These are phyloP conservation scores for Lasioglossum malachurum DNA, from an alignment of 2,888 invertebrate genomes.

Conservation along the genomic window DNA sequence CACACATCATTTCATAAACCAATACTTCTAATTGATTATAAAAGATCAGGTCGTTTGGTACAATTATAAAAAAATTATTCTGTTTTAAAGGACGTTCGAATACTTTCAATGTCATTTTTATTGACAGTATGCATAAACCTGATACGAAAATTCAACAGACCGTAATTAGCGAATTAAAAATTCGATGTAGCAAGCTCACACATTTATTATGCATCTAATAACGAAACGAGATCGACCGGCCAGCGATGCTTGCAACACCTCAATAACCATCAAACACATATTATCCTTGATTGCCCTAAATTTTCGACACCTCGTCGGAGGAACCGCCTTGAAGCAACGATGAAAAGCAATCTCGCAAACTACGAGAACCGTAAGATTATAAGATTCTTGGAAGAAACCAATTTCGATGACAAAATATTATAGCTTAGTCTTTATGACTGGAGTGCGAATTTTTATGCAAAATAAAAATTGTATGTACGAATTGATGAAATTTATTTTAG, in stretches of 20 bases:
- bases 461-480: too few relatives aligned
- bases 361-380: not conserved
- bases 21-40: too few relatives aligned
- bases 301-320: not conserved
- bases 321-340: not conserved
- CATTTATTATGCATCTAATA: not conserved
- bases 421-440: not conserved
- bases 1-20: too few relatives aligned
- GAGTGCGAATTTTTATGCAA: too few relatives aligned
- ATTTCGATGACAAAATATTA: not conserved
- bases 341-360: not conserved
- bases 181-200: not conserved
- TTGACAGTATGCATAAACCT: not conserved
- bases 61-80: too few relatives aligned
- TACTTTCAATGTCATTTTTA: not conserved
- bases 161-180: not conserved
- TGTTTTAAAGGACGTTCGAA: too few relatives aligned
- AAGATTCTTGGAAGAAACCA: not conserved
- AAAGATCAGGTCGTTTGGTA: too few relatives aligned
- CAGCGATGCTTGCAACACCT: not conserved
- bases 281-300: slow-evolving; percentile 3
- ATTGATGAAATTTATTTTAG: too few relatives aligned
- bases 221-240: not conserved
- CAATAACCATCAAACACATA: not conserved
- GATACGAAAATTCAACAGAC: not conserved